phyloP scores from a whole-genome alignment of 2,113 vertebrate genomes.

The Ictalurus punctatus region DNA sequence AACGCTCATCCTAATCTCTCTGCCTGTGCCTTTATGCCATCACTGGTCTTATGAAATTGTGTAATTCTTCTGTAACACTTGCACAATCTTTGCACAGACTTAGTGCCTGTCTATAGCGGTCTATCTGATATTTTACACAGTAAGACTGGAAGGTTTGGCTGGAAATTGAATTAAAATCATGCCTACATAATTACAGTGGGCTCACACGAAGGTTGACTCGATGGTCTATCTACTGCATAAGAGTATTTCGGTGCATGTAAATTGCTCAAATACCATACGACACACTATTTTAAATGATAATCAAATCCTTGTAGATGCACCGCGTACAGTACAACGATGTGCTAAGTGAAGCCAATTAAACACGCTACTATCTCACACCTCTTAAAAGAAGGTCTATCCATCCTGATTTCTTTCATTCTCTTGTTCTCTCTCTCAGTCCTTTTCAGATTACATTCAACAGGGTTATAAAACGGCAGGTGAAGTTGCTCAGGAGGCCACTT shows the following conservation, averaged over 20 bases:
- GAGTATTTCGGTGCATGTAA: neutral
- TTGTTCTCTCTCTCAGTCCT: neutral
- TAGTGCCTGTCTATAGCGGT: neutral
- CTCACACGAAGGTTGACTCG: neutral
- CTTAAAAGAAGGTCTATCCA: neutral
- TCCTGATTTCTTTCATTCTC: neutral
- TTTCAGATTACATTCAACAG: neutral
- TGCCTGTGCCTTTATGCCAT: neutral
- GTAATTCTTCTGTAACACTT: neutral
- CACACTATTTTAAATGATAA: neutral
- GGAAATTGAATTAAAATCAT: neutral
- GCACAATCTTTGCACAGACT: neutral
- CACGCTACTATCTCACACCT: neutral
- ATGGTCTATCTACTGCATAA: neutral
- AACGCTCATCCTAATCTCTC: conserved; percentile 40
- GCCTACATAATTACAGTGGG: neutral
- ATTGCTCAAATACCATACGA: neutral
- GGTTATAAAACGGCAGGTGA: conserved; percentile 22
- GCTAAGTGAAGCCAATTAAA: neutral
- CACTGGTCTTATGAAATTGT: conserved; percentile 1
- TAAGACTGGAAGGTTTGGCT: neutral
- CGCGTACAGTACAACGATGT: neutral
- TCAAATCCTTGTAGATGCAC: neutral
- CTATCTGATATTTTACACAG: neutral
- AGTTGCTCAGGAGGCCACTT: conserved; percentile 25